Conservation (phyloP, 1,140 invertebrate species). For the Hormaphis cornu region DNA sequence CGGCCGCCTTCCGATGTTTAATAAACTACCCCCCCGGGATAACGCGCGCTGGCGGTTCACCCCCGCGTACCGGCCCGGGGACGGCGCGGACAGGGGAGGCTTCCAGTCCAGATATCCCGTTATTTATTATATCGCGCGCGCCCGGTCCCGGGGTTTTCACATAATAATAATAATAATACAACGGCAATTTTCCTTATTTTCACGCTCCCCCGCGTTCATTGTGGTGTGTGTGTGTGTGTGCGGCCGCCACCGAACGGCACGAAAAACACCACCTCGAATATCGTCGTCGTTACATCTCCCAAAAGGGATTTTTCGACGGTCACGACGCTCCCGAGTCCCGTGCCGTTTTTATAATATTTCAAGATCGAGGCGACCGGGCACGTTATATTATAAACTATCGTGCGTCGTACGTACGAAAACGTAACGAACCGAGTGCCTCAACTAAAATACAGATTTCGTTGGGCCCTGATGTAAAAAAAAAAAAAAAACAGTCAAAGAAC, state of each 20-base stretch:
- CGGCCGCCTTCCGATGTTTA: conserved; percentile 32
- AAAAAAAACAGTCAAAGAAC: no score
- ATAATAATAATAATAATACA: background rate
- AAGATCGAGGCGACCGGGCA: no score
- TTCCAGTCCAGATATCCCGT: conserved; percentile 32
- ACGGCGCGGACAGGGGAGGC: background rate
- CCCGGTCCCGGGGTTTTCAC: conserved; percentile 12
- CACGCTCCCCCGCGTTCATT: conserved; percentile 31
- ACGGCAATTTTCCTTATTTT: conserved; percentile 33
- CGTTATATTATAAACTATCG: no score
- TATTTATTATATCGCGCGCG: conserved; percentile 25
- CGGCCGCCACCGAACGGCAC: background rate
- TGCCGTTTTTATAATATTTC: no score
- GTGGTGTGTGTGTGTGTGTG: background rate
- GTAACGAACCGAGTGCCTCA: no score
- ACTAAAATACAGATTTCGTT: no score
- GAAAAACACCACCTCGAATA: conserved; percentile 4
- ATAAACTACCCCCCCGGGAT: conserved; percentile 27
- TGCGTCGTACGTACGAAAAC: no score
- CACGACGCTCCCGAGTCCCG: background rate
- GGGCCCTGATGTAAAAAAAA: no score
- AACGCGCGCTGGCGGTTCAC: no score
- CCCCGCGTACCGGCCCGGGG: no score
- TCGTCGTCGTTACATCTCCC: no score
- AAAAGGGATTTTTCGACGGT: background rate